A percentile compares a stretch with the other conserved stretches of the same genome.
Evolutionary conservation across 2,113 vertebrate species (phyloP).

Genomic region (Myotis davidii): DNA sequence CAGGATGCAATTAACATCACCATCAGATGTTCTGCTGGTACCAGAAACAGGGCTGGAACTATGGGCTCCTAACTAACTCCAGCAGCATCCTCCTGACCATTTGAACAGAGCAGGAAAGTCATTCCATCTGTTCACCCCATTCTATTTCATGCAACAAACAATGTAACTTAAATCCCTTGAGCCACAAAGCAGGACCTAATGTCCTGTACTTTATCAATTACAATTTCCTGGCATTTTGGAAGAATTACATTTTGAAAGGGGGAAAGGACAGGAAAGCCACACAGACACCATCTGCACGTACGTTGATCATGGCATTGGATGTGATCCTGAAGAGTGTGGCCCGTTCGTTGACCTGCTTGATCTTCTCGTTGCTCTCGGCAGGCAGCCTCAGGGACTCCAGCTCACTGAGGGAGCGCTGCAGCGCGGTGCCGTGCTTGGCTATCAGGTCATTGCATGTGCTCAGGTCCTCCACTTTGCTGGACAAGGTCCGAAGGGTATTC

Average conservation of each 20-base stretch:
- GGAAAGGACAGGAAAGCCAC: neutral
- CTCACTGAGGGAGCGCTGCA: conserved; percentile 97
- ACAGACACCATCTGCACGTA: conserved; percentile 79
- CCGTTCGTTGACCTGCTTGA: conserved; percentile 96
- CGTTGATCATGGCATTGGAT: conserved; percentile 99
- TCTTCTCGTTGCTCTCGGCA: conserved; percentile 92
- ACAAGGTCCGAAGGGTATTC: conserved; percentile 92
- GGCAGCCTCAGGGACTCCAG: conserved; percentile 91
- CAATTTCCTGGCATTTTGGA: neutral
- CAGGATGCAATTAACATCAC: neutral
- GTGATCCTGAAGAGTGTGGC: conserved; percentile 98
- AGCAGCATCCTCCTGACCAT: neutral
- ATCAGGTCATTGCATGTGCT: conserved; percentile 98
- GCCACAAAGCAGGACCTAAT: neutral
- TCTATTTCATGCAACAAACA: neutral
- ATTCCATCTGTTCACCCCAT: neutral
- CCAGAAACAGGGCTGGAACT: neutral
- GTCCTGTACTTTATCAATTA: neutral
- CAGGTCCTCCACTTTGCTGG: conserved; percentile 96
- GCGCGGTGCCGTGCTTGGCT: conserved; percentile 96
- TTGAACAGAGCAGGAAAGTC: neutral
- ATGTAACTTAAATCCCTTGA: neutral
- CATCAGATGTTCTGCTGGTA: neutral
- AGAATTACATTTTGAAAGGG: neutral
- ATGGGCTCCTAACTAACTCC: no score